Conservation (phyloP, 2,888 invertebrate species). For the Clanis bilineata region DNA sequence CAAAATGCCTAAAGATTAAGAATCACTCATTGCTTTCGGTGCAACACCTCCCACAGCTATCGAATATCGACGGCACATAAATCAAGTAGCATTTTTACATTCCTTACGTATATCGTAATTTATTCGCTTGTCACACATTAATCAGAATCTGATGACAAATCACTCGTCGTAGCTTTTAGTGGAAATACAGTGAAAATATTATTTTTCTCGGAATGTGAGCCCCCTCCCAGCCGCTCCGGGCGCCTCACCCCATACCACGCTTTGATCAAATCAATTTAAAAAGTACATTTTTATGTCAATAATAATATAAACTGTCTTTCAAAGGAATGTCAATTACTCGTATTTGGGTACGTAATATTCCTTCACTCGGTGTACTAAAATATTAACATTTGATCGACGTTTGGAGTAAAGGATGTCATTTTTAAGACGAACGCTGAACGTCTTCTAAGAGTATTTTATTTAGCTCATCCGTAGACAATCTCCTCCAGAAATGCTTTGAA, state of each 20-base stretch:
- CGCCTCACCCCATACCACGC: not conserved
- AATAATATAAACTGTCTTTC: not conserved
- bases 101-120: conserved; percentile 7
- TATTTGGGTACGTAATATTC: not conserved
- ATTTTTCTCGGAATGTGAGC: not conserved
- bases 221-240: not conserved
- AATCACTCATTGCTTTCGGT: not conserved
- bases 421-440: not conserved
- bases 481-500: not conserved
- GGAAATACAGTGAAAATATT: conserved; percentile 13
- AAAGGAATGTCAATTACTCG: not conserved
- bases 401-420: not conserved
- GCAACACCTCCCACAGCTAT: not conserved
- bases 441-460: not conserved
- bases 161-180: conserved; percentile 13
- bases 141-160: conserved; percentile 17
- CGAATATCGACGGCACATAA: not conserved
- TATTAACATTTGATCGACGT: not conserved
- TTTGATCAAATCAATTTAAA: not conserved
- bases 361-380: not conserved
- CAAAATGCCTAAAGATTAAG: not conserved
- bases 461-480: too few species aligned
- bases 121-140: conserved; percentile 15
- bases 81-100: not conserved
- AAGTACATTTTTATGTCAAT: not conserved